Base-by-base conservation (phyloP, 64 coral and sea anemone species). In the Stichodactyla mertensii region DNA sequence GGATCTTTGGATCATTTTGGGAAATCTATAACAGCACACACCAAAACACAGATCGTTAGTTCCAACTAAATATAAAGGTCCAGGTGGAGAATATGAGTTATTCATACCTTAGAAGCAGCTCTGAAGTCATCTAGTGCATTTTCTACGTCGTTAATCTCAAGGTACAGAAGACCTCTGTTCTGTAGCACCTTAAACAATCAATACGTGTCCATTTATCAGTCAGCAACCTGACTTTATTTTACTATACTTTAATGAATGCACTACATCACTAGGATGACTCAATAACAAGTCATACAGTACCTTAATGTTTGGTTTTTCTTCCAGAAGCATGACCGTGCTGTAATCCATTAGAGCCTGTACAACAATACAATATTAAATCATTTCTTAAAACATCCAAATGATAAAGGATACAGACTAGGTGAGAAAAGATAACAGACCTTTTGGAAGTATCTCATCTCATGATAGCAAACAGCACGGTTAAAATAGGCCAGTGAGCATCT, bases 291-390 rank as follows among this genome's bases (percentile, higher is more conserved):
- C 31, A n/a, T 78, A 4, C 0, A 55, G 26, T 77, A 92, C 96
- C 96, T 98, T 98, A 14, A 99, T 64, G 19, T 99, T 94, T 11
- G 88, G 93, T 18, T 77, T 52, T 8, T 88, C 69, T 27, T 92
- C 93, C 23, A 92, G 77, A 55, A 99, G 60, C 88, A 99, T 92
- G 6, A 99, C 97, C 24, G 93, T 99, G 26, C 97, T 89, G 86
- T 99, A 99, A 77, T 99, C 97, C 93, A 99, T 99, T 59, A 99
- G 64, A n/a, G 97, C 97, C 97, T 99, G 64, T 81, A 61, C 59
- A 57, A 66, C 13, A 52, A 69, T 13, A 36, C 36, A 16, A 15
- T 18, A 87, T 22, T 16, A 45, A 87, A 52, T 77, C 78, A 9
- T 22, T 20, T 20, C 19, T 69, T 74, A 10, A 74, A 7, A 7